phyloP scores from a whole-genome alignment of 1,140 invertebrate genomes.

The Drosophila pruinosa region DNA sequence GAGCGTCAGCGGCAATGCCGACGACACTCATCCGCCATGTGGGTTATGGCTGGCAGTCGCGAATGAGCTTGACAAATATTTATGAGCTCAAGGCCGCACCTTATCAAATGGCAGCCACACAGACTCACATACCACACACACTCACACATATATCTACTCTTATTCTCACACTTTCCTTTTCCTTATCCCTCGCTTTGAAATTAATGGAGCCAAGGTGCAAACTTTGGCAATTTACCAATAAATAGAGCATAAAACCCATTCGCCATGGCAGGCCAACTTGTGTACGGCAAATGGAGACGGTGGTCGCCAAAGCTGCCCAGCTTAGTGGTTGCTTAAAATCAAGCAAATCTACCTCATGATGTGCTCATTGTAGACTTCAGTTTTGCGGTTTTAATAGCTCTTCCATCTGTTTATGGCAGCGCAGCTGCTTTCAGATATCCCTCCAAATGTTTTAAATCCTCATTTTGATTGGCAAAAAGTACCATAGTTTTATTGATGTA shows the following conservation, averaged over 20 bases:
- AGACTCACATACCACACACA: constrained; percentile 9
- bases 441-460: not conserved
- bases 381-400: constrained; percentile 17
- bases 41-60: constrained; percentile 13
- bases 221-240: constrained; percentile 51
- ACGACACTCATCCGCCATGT: constrained; percentile 54
- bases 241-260: constrained; percentile 39
- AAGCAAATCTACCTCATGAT: constrained; percentile 2
- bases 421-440: not conserved
- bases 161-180: not conserved
- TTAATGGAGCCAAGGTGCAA: constrained; percentile 34
- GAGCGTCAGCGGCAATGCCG: constrained; percentile 26
- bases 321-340: constrained; percentile 25
- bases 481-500: not conserved
- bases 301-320: not conserved
- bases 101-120: constrained; percentile 37
- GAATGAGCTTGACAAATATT: constrained; percentile 55
- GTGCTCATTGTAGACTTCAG: constrained; percentile 4
- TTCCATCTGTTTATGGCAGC: constrained; percentile 1
- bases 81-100: constrained; percentile 43
- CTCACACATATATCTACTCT: not conserved
- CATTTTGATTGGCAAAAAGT: not conserved
- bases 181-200: constrained; percentile 7
- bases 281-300: not conserved
- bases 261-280: constrained; percentile 36